These are phyloP conservation scores for Anolis carolinensis DNA, from an alignment of 2,113 vertebrate species.

Conservation along the genomic window DNA sequence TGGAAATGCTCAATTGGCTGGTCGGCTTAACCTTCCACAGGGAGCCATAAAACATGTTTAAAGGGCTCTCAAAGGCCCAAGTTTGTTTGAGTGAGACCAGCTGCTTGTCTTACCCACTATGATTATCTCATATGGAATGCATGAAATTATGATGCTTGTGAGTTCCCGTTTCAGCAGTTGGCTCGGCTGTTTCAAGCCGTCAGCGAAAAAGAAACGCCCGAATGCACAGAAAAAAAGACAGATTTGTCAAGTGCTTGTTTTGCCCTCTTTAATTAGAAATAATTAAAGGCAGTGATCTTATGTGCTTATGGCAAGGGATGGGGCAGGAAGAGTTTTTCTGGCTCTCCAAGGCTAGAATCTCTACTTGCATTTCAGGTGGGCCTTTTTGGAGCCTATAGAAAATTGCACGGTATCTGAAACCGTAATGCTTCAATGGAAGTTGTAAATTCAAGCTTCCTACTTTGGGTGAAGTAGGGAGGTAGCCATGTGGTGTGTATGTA, in stretches of 20 bases:
- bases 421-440: not conserved
- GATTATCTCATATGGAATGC: constrained; percentile 11
- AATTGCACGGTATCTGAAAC: not conserved
- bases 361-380: not conserved
- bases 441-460: not conserved
- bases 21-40: constrained; percentile 41
- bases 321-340: not conserved
- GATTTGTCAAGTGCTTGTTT: constrained; percentile 26
- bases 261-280: constrained; percentile 60
- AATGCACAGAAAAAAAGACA: not conserved
- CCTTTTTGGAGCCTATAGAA: not conserved
- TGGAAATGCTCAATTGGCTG: not conserved
- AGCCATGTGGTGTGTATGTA: too few species aligned
- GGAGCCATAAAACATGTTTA: constrained; percentile 28
- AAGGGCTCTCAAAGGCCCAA: constrained; percentile 28
- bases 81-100: constrained; percentile 23
- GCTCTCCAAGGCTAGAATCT: not conserved
- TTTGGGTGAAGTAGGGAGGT: too few species aligned
- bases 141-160: not conserved
- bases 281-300: constrained; percentile 50
- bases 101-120: constrained; percentile 7
- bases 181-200: constrained; percentile 30
- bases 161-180: constrained; percentile 27
- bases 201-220: not conserved
- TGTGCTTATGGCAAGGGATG: not conserved